Conservation (phyloP, 2,888 invertebrate species). For the Philhelius pedissequus region DNA sequence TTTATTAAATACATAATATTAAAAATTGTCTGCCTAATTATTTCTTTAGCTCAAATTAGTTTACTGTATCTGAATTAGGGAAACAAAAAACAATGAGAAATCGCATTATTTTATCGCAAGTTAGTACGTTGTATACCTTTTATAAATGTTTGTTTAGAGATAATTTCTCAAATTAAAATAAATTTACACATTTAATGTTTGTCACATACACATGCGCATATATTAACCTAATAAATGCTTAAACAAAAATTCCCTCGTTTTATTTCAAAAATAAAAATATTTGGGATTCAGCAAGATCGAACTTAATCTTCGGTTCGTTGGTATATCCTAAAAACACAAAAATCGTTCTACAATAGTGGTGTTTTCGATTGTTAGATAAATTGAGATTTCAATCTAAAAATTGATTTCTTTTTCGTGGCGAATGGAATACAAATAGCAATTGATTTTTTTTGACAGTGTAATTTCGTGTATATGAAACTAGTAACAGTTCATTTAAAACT, state of each 20-base stretch:
- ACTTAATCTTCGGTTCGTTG: no score
- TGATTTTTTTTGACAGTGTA: no score
- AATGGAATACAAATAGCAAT: no score
- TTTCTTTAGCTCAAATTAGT: constrained; percentile 55
- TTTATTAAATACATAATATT: not conserved
- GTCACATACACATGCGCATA: constrained; percentile 76
- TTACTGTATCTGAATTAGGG: constrained; percentile 14
- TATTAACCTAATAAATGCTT: constrained; percentile 65
- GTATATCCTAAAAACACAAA: no score
- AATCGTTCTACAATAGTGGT: no score
- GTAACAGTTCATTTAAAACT: no score
- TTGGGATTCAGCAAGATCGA: not conserved
- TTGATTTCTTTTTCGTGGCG: no score
- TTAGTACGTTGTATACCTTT: constrained; percentile 29
- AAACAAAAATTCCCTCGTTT: not conserved
- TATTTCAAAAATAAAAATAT: not conserved
- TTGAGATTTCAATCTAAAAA: no score
- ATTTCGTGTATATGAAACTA: no score
- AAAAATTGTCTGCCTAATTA: constrained; percentile 36
- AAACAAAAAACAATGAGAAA: not conserved
- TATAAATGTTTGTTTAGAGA: constrained; percentile 61
- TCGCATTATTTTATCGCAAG: constrained; percentile 25
- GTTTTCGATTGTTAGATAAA: not conserved
- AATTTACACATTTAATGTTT: constrained; percentile 65
- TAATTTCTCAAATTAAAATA: constrained; percentile 66